Conservation (phyloP, 1,140 invertebrate species). For the Drosophila leontia region DNA sequence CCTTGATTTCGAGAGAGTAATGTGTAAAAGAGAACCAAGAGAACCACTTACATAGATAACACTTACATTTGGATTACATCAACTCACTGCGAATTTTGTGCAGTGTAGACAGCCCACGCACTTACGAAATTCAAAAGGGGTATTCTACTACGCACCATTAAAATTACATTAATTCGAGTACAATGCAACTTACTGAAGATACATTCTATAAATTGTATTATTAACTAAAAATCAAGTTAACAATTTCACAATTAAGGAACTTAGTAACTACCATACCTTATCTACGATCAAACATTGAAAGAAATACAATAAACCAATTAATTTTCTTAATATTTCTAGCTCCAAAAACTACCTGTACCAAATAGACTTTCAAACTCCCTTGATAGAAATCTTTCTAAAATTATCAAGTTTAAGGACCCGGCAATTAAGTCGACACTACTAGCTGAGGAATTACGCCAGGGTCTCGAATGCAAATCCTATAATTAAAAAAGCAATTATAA, state of each 20-base stretch:
- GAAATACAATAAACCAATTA: too few species aligned
- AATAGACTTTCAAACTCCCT: neutral
- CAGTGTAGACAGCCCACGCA: slow-evolving; percentile 3
- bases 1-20: slow-evolving; percentile 34
- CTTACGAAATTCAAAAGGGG: slow-evolving; percentile 7
- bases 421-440: slow-evolving; percentile 26
- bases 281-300: too few species aligned
- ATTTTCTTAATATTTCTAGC: neutral
- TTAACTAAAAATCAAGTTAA: too few species aligned
- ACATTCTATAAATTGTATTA: too few species aligned
- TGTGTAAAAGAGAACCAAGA: slow-evolving; percentile 6
- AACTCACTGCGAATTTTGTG: slow-evolving; percentile 1
- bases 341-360: neutral
- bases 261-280: too few species aligned
- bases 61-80: neutral
- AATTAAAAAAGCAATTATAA: slow-evolving; percentile 12
- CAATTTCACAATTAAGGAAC: too few species aligned
- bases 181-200: neutral
- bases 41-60: slow-evolving; percentile 8
- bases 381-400: neutral
- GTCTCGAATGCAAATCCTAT: neutral
- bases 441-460: neutral
- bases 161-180: neutral
- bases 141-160: neutral
- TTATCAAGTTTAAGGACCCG: neutral